These are phyloP conservation scores for Chymomyza caudatula DNA, from an alignment of 2,888 invertebrate genomes.

Conservation along the genomic window DNA sequence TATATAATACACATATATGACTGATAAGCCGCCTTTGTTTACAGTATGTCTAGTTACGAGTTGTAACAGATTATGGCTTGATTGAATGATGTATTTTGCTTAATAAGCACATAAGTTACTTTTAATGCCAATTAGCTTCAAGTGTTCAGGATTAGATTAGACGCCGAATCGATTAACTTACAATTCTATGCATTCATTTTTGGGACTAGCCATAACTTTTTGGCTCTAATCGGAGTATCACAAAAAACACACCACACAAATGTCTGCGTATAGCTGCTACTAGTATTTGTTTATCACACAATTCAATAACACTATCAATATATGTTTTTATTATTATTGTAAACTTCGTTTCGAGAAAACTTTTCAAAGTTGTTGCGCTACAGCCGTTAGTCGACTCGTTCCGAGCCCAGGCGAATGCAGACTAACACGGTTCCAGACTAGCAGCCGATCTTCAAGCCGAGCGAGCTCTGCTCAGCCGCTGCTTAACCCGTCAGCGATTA, in stretches of 20 bases:
- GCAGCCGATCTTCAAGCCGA: constrained; percentile 64
- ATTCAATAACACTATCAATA: neutral
- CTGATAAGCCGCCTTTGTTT: neutral
- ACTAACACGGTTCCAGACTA: constrained; percentile 47
- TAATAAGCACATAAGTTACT: neutral
- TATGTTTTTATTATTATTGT: neutral
- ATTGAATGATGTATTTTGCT: neutral
- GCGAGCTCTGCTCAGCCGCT: constrained; percentile 42
- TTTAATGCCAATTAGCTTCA: neutral
- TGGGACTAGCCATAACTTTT: constrained; percentile 50
- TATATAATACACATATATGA: neutral
- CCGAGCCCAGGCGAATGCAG: constrained; percentile 65
- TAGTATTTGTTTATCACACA: constrained; percentile 3
- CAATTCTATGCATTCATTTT: constrained; percentile 55
- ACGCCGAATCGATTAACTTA: constrained; percentile 45
- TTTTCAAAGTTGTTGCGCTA: neutral
- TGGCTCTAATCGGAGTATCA: constrained; percentile 8
- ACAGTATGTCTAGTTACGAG: neutral
- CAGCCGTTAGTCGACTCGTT: constrained; percentile 47
- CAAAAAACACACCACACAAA: neutral
- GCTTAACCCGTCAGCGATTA: constrained; percentile 53
- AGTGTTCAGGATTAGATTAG: neutral
- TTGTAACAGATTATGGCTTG: neutral
- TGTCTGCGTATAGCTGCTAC: no score
- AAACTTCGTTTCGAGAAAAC: neutral